phyloP scores from a whole-genome alignment of 2,797 vertebrate genomes.

The Bradypus variegatus region DNA sequence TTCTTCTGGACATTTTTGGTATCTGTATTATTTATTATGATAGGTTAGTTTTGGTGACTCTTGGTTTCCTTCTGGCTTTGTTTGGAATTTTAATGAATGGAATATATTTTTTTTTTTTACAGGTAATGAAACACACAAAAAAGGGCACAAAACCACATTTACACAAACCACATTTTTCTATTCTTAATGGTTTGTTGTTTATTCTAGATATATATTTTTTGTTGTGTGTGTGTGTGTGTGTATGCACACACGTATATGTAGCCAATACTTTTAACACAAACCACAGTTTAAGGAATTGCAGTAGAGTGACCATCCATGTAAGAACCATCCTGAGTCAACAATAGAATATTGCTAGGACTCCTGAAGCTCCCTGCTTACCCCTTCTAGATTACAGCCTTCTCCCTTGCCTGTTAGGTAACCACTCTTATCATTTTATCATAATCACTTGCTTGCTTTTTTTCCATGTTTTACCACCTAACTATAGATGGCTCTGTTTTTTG shows the following conservation, averaged over 20 bases:
- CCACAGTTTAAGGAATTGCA: not conserved
- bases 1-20: not conserved
- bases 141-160: not conserved
- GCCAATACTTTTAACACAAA: not conserved
- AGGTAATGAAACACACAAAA: conserved; percentile 19
- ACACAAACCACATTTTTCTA: not conserved
- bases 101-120: conserved; percentile 40
- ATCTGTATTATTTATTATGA: not conserved
- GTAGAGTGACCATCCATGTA: not conserved
- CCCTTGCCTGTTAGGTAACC: not conserved
- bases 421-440: not conserved
- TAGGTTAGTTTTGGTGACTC: not conserved
- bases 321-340: not conserved
- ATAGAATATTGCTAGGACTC: not conserved
- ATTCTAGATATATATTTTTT: conserved; percentile 20
- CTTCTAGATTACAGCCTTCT: not conserved
- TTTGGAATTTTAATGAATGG: not conserved
- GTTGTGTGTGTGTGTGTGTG: too few species aligned
- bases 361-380: not conserved
- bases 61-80: conserved; percentile 27
- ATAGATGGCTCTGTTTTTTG: not conserved
- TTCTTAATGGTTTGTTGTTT: conserved; percentile 2
- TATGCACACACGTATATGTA: too few species aligned
- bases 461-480: not conserved
- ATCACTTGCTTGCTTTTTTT: conserved; percentile 9